Evolutionary conservation across 2,113 vertebrate species (phyloP), one percentile per base, ranked within the genome.

Genomic region (Chaetodon auriga): DNA sequence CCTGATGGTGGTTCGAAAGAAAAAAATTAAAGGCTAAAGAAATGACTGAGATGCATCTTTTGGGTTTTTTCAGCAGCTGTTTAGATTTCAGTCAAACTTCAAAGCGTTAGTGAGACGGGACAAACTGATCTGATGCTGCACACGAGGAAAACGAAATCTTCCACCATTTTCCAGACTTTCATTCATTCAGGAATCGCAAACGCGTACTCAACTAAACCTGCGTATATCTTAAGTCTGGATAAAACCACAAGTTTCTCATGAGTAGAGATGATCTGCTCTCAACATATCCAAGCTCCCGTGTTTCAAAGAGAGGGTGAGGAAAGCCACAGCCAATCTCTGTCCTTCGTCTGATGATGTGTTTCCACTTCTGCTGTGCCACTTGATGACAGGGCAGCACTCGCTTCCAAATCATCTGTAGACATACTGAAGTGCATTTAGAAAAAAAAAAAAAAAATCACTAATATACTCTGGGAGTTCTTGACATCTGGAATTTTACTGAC

Each of bases 401-500:
- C 35, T 60, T 30, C 79, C 77, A 84, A 93, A 87, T 75, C 84
- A 78, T 60, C 78, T 45, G 30, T 72, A 75, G 89, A 85, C 80
- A 89, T 85, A 80, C n/a, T 84, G 23, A 82, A 89, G 63, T 49
- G 49, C 57, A 69, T 68, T 78, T 45, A n/a, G n/a, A n/a, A 45
- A 36, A 62, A 46, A 75, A 69, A 65, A 61, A 83, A 41, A 77
- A 46, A 74, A 58, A 78, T 35, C 13, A 45, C 25, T 9, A 62
- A 77, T 65, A 81, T 41, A 43, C 58, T 43, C 13, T 6, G 25
- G 16, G 15, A 80, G 53, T 41, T 65, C 4, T 45, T 68, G 46
- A 75, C 82, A 91, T 93, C 81, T 94, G 88, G 83, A 80, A 85
- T 87, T 86, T 85, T 66, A 63, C 48, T 77, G 88, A 92, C 65